Evolutionary conservation across 2,888 invertebrate genomes (phyloP).

Genomic region (Abscondita cerata): DNA sequence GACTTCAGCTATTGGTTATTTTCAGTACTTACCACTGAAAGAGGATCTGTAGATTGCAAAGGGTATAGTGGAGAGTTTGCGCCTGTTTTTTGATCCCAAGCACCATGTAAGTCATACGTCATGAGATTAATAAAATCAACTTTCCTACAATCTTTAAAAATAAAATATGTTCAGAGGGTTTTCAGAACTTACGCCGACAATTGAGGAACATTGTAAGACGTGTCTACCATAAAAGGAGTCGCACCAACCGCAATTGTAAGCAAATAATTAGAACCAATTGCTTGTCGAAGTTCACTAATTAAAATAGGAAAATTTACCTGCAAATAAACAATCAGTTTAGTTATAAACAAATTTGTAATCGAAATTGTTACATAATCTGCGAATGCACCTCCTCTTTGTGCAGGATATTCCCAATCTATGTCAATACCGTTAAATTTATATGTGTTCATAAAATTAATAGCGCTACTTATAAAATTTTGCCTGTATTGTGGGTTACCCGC

Average conservation of each 20-base stretch:
- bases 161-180: no score
- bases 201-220: constrained; percentile 80
- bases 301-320: no score
- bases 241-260: constrained; percentile 88
- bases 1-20: constrained; percentile 27
- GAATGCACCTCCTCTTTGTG: constrained; percentile 84
- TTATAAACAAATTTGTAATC: constrained; percentile 62
- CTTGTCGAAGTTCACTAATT: constrained; percentile 71
- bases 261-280: constrained; percentile 62
- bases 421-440: constrained; percentile 87
- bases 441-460: constrained; percentile 70
- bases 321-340: constrained; percentile 77
- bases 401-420: constrained; percentile 90
- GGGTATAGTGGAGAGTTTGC: constrained; percentile 86
- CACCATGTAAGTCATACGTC: constrained; percentile 92
- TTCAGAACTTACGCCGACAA: no score
- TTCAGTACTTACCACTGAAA: constrained; percentile 66
- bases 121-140: constrained; percentile 93
- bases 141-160: no score
- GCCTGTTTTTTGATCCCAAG: constrained; percentile 91
- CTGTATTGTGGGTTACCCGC: constrained; percentile 74
- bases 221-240: constrained; percentile 86
- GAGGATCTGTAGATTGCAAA: constrained; percentile 82
- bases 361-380: constrained; percentile 68
- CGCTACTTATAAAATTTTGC: constrained; percentile 74